Conservation (phyloP, 2,888 invertebrate genomes). For the Ephialtes manifestator region DNA sequence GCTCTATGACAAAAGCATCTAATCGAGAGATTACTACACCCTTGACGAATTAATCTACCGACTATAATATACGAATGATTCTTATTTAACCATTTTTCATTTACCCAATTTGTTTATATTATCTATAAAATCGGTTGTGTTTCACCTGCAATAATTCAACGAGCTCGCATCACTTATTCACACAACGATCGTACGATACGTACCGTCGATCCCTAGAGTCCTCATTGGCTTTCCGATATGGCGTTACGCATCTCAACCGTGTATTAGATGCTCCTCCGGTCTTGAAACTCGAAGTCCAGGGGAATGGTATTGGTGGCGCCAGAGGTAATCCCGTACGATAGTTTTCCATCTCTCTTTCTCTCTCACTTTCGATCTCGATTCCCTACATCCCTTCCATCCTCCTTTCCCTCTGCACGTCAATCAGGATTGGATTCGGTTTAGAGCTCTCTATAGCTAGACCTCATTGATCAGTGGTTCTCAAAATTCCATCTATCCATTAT, state of each 20-base stretch:
- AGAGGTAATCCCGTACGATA: conserved; percentile 84
- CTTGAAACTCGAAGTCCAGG: conserved; percentile 68
- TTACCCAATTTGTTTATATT: too few relatives aligned
- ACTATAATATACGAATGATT: too few relatives aligned
- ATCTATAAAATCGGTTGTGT: neutral
- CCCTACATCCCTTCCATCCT: conserved; percentile 75
- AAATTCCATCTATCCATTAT: conserved; percentile 56
- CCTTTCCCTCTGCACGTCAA: conserved; percentile 79
- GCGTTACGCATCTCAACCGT: conserved; percentile 53
- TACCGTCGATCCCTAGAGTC: conserved; percentile 29
- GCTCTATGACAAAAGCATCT: too few relatives aligned
- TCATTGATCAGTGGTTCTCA: conserved; percentile 81
- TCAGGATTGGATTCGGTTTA: conserved; percentile 85
- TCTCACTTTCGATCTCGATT: conserved; percentile 73
- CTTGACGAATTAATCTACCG: too few relatives aligned
- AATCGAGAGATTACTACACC: too few relatives aligned
- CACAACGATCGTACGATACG: conserved; percentile 25
- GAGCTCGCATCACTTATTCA: neutral
- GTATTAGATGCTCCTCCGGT: conserved; percentile 70
- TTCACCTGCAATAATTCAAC: neutral
- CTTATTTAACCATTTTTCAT: too few relatives aligned
- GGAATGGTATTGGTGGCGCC: conserved; percentile 83
- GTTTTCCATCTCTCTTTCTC: conserved; percentile 76
- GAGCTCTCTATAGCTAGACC: conserved; percentile 81
- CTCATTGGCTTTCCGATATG: conserved; percentile 29